Evolutionary conservation across 2,888 invertebrate species (phyloP), one percentile per base, ranked within the genome.

Genomic region (Psylliodes chrysocephalus): DNA sequence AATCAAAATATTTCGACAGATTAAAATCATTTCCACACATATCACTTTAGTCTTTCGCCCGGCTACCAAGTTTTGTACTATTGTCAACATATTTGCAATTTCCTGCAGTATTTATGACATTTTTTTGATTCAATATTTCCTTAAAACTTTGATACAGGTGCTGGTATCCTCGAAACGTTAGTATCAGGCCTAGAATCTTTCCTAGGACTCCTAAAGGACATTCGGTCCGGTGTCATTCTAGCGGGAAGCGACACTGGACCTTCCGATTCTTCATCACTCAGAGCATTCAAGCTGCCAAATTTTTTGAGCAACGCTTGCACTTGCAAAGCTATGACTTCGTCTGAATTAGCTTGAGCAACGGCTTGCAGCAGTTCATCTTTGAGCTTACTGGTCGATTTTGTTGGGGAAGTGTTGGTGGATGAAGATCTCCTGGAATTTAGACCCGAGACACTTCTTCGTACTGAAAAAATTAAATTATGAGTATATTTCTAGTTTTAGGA

Each of bases 311-410:
- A 78, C 63, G 89, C 90, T 76, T 92, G 91, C 82, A 93, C 89
- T 78, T 92, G 91, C 72, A 89, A 88, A 18, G 91, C 83, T 59
- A 93, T 90, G 67, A 89, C 84, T 3, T 88, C 87, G 75, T 93
- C 92, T 72, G 92, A 91, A 75, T 90, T 89, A 0, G 90, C 87
- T 1, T 87, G 87, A 73, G 89, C 90, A 2, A 92, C 89, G 19
- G 91, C 89, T 71, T 89, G 86, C 1, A 93, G 79, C 25, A 93
- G 87, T 77, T 92, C 91, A 75, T 92, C 87, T 17, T 87, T 87
- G 44, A 93, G 79, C 3, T 90, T 90, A 25, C 88, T 80, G 17
- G 1, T 49, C 8, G 30, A 49, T 63, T 90, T 87, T 62, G 88
- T 86, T 0, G 89, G 88, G 12, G 89, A 88, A 0, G 88, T 88